Percentiles rank a stretch among this genome's conserved stretches.
Evolutionary conservation across 2,797 vertebrate genomes (phyloP).

Genomic region (Sebastes diaconus): DNA sequence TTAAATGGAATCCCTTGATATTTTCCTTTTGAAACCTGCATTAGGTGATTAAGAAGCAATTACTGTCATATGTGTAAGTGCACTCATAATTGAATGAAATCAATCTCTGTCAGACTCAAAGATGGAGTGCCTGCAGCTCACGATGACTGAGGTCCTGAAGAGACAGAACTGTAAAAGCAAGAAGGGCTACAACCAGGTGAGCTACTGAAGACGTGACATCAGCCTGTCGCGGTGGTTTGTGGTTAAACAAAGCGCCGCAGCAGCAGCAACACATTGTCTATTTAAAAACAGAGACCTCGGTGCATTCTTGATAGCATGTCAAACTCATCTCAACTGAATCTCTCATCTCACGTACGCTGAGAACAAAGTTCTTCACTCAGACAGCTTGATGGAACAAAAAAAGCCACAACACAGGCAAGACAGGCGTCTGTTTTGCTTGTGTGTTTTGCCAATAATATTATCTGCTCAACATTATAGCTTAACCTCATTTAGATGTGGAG

Average conservation of each 20-base stretch:
- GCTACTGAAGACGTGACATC: slow-evolving; percentile 17
- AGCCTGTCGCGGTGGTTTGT: slow-evolving; percentile 14
- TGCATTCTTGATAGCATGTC: not conserved
- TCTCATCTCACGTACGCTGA: not conserved
- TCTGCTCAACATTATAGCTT: not conserved
- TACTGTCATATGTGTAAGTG: not conserved
- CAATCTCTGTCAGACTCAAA: slow-evolving; percentile 84
- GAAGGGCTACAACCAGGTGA: slow-evolving; percentile 96
- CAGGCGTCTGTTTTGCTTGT: not conserved
- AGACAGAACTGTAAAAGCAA: slow-evolving; percentile 95
- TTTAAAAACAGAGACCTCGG: slow-evolving; percentile 4
- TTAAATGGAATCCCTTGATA: not conserved
- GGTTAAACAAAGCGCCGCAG: not conserved
- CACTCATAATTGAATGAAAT: not conserved
- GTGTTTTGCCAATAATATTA: not conserved
- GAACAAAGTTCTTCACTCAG: not conserved
- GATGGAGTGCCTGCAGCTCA: slow-evolving; percentile 91
- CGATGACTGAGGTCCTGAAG: slow-evolving; percentile 93
- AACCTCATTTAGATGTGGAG: not conserved
- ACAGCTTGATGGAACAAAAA: slow-evolving; percentile 6
- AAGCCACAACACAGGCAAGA: slow-evolving; percentile 36
- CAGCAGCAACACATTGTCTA: not conserved
- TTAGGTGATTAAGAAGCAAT: not conserved
- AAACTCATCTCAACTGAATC: not conserved
- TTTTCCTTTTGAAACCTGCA: not conserved